Evolutionary conservation across 2,113 vertebrate genomes (phyloP).

Genomic region (Proterorhinus semilunaris): DNA sequence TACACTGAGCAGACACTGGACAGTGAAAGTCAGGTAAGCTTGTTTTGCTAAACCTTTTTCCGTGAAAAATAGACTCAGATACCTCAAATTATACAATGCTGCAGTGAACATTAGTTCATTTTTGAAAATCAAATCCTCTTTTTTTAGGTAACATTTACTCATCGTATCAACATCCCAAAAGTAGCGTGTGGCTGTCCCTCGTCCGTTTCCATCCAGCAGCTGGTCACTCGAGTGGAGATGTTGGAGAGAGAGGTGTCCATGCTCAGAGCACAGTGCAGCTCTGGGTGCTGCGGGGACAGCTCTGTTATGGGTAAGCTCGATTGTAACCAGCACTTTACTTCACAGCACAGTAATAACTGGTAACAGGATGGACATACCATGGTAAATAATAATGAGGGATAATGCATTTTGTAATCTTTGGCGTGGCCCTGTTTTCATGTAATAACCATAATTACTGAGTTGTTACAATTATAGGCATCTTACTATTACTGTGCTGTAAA

Average conservation of each 20-base stretch:
- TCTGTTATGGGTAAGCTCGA: conserved; percentile 85
- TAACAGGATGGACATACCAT: too few relatives aligned
- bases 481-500: not conserved
- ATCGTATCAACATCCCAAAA: conserved; percentile 95
- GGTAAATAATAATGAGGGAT: too few relatives aligned
- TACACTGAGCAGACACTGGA: conserved; percentile 88
- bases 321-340: not conserved
- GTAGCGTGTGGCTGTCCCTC: conserved; percentile 86
- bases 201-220: conserved; percentile 84
- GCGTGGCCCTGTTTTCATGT: too few relatives aligned
- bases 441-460: too few relatives aligned
- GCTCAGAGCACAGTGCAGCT: conserved; percentile 87
- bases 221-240: conserved; percentile 90
- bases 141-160: conserved; percentile 88
- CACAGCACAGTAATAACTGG: too few relatives aligned
- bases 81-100: not conserved
- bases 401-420: too few relatives aligned
- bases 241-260: conserved; percentile 93
- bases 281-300: conserved; percentile 87
- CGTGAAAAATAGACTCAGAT: not conserved
- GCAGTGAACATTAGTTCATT: not conserved
- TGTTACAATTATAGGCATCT: too few relatives aligned
- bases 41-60: not conserved
- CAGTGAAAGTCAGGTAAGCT: conserved; percentile 81
- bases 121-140: not conserved